Evolutionary conservation across 2,113 vertebrate species (phyloP), one percentile per base, ranked within the genome.

Genomic region (Butorides virescens): DNA sequence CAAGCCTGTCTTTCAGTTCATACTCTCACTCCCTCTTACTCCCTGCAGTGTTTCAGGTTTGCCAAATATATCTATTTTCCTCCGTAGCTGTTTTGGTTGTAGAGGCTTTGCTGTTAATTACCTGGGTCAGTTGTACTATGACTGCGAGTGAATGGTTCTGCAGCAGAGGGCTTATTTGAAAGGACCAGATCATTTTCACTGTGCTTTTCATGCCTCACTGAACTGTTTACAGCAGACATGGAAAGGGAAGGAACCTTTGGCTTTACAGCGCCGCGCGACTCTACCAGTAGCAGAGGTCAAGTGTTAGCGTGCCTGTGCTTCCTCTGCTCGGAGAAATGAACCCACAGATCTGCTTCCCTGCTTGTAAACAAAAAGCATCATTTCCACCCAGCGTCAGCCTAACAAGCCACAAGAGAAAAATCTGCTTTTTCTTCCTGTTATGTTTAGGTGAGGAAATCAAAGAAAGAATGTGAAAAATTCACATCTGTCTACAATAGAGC

Each of bases 401-500:
- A 67, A 86, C 61, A 16, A 77, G 73, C 47, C 86, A 13, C 75
- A 2, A 4, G 86, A 77, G 94, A 86, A 58, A 91, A 92, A 87
- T 58, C 80, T 59, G 80, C 89, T 87, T 84, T 92, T 92, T 86
- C 95, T 95, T 88, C 67, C 73, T 1, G 0, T 56, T 39, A 7
- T 27, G 39, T 62, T 88, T 65, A 76, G 90, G 67, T 79, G 92
- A 95, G 68, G 92, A 94, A 86, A 84, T 52, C 5, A 4, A 71
- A 49, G 73, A 52, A 94, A 71, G 88, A 95, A 94, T 78, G 92
- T 78, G 76, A 89, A 84, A 74, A 88, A 96, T 91, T 72, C 79
- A 13, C 88, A 75, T 90, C 88, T 77, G 68, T 47, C 79, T 90
- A n/a, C 68, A 71, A 0, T 4, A n/a, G 34, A 77, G 37, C 67